phyloP scores from a whole-genome alignment of 2,113 vertebrate genomes.

The Corythornis madagascariensis region DNA sequence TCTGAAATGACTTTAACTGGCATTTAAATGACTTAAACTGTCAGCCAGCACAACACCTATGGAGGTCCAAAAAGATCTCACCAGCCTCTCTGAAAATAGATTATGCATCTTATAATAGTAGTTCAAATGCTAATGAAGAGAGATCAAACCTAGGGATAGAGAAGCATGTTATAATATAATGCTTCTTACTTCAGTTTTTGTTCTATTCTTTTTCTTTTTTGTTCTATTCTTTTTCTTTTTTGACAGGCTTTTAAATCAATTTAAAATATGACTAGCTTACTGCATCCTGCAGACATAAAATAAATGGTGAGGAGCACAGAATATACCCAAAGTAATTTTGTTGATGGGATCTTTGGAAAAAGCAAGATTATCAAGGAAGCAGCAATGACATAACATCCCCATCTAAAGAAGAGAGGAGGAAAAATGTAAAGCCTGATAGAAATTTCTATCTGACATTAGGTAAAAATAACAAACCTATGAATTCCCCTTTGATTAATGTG shows the following conservation, averaged over 20 bases:
- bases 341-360: background rate
- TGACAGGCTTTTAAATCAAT: background rate
- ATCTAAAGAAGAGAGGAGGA: background rate
- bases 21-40: background rate
- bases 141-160: background rate
- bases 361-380: background rate
- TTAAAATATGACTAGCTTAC: conserved; percentile 6
- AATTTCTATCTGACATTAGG: background rate
- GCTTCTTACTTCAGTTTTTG: background rate
- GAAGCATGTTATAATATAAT: background rate
- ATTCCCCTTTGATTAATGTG: background rate
- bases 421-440: background rate
- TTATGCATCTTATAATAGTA: background rate
- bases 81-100: background rate
- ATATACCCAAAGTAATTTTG: background rate
- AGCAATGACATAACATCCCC: background rate
- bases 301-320: background rate
- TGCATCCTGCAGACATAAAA: background rate
- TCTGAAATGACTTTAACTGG: background rate
- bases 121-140: background rate
- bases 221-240: background rate
- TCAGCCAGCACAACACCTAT: background rate
- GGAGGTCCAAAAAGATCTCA: background rate
- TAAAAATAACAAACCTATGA: background rate
- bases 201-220: background rate